phyloP scores from a whole-genome alignment of 2,888 invertebrate genomes.

The Sinohyriopsis cumingii region DNA sequence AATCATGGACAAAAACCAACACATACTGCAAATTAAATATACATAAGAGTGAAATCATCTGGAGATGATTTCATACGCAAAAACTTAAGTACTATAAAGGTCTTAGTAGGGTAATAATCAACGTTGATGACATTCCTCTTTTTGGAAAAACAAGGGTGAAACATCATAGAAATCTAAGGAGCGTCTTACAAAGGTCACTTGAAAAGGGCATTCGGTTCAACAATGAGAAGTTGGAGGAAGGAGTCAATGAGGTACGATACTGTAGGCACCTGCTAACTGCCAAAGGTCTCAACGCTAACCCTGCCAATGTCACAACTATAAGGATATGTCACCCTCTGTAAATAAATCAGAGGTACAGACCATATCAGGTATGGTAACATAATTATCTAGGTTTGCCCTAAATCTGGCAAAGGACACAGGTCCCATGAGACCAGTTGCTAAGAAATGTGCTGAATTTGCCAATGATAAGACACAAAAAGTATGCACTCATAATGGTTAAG shows the following conservation, averaged over 20 bases:
- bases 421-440: not conserved
- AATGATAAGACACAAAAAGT: too few relatives aligned
- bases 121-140: conserved; percentile 33
- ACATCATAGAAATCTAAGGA: conserved; percentile 35
- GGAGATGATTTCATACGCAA: conserved; percentile 30
- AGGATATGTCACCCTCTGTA: not conserved
- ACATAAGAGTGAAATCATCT: not conserved
- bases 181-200: conserved; percentile 15
- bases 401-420: conserved; percentile 1
- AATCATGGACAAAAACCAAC: too few relatives aligned
- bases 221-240: conserved; percentile 23
- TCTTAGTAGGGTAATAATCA: conserved; percentile 15
- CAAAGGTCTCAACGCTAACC: conserved; percentile 18
- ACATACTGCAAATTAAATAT: too few relatives aligned
- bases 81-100: conserved; percentile 24
- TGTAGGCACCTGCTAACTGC: conserved; percentile 24
- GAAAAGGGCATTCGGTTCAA: conserved; percentile 25
- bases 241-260: conserved; percentile 18
- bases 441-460: too few relatives aligned
- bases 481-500: too few relatives aligned
- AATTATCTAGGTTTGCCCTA: conserved; percentile 13
- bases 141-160: conserved; percentile 22
- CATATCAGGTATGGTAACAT: conserved; percentile 3
- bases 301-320: not conserved
- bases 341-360: conserved; percentile 7